Conservation (phyloP, 2,113 vertebrate genomes). For the Chaetura pelagica region DNA sequence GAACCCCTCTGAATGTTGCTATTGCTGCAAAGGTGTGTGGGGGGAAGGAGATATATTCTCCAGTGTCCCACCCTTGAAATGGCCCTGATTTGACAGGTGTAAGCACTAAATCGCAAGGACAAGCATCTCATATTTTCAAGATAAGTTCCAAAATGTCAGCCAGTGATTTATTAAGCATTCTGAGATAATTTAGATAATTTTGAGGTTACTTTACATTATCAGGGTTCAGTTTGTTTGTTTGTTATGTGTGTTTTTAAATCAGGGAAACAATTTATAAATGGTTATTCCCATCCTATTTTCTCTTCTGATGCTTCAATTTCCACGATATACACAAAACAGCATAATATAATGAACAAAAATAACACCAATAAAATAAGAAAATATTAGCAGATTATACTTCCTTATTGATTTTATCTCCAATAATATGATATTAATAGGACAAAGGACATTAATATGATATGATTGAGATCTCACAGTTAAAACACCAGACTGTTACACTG, state of each 20-base stretch:
- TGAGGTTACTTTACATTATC: not conserved
- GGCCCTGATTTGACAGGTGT: not conserved
- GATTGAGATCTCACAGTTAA: not conserved
- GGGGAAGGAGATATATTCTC: fast-evolving
- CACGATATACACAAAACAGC: not conserved
- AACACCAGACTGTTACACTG: not conserved
- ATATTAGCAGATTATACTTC: not conserved
- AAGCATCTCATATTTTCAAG: not conserved
- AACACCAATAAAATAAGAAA: not conserved
- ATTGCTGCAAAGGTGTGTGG: fast-evolving
- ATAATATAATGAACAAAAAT: not conserved
- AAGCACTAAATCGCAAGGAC: not conserved
- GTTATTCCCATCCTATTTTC: not conserved
- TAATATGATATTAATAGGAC: not conserved
- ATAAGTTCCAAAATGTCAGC: not conserved
- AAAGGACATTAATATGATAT: not conserved
- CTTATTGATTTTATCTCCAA: not conserved
- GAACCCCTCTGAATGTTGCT: not conserved
- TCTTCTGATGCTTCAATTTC: not conserved
- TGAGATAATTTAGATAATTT: not conserved
- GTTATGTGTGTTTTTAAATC: not conserved
- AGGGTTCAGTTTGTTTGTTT: not conserved
- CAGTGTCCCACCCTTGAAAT: not conserved
- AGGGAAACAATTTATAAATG: not conserved
- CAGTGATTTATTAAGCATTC: not conserved